Evolutionary conservation across 2,888 invertebrate genomes (phyloP).

Genomic region (Mechanitis messenoides): DNA sequence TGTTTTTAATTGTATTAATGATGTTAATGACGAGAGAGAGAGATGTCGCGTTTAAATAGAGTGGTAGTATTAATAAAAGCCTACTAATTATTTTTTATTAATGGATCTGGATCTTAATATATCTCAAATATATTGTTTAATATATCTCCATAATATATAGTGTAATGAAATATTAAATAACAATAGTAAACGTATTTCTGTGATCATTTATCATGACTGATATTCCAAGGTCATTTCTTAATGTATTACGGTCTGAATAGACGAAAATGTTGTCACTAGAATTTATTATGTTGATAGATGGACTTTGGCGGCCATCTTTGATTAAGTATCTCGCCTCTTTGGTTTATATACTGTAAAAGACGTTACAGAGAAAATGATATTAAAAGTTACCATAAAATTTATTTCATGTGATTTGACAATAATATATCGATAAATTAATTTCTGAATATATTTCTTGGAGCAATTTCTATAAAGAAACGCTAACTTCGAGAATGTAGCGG

Average conservation of each 20-base stretch:
- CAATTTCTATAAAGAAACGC: background rate
- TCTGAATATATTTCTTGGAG: background rate
- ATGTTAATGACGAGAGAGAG: too few relatives aligned
- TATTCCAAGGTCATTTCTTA: background rate
- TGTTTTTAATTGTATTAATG: too few relatives aligned
- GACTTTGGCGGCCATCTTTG: slow-evolving; percentile 2
- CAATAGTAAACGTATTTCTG: background rate
- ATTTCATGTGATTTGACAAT: background rate
- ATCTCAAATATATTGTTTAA: too few relatives aligned
- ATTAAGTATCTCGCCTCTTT: slow-evolving; percentile 1
- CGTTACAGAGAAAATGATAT: background rate
- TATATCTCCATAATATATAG: too few relatives aligned
- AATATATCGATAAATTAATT: slow-evolving; percentile 1
- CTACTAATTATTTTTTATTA: too few relatives aligned
- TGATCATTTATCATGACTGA: background rate
- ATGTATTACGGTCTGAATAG: background rate
- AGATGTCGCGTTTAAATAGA: too few relatives aligned
- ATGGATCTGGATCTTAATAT: too few relatives aligned
- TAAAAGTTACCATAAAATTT: background rate
- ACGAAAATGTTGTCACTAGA: background rate
- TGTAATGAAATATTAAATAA: too few relatives aligned
- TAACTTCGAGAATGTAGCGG: slow-evolving; percentile 1
- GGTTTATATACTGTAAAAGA: background rate
- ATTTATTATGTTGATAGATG: slow-evolving; percentile 2
- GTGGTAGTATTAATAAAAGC: too few relatives aligned